These are phyloP conservation scores for Jacana jacana DNA, from an alignment of 2,113 vertebrate species.

Conservation along the genomic window DNA sequence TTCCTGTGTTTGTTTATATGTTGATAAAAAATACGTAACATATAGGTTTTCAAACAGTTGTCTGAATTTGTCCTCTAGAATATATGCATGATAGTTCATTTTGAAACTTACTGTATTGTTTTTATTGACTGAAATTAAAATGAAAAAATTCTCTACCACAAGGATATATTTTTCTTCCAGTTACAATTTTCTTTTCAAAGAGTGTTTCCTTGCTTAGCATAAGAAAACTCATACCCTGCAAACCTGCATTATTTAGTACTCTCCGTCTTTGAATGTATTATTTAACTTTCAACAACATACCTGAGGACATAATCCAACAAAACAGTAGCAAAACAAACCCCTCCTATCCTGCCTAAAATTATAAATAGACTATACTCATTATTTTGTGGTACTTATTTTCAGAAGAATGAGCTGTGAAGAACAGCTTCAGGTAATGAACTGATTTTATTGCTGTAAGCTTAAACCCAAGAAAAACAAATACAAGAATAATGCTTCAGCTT, in stretches of 20 bases:
- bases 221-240: background rate
- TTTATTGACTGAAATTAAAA: background rate
- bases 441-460: background rate
- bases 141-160: background rate
- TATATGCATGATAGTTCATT: background rate
- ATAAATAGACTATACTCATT: background rate
- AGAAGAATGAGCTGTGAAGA: background rate
- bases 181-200: background rate
- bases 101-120: background rate
- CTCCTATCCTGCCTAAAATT: background rate
- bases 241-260: background rate
- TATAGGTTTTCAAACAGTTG: background rate
- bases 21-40: background rate
- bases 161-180: background rate
- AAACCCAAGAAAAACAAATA: background rate
- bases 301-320: background rate
- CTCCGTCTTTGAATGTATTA: background rate
- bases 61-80: background rate
- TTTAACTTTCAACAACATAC: background rate
- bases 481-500: background rate
- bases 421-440: background rate
- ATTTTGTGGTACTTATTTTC: background rate
- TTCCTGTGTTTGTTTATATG: background rate
- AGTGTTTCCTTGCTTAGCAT: background rate
- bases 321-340: background rate